Conservation (phyloP, 2,797 vertebrate genomes). For the Pseudochirops corinnae region DNA sequence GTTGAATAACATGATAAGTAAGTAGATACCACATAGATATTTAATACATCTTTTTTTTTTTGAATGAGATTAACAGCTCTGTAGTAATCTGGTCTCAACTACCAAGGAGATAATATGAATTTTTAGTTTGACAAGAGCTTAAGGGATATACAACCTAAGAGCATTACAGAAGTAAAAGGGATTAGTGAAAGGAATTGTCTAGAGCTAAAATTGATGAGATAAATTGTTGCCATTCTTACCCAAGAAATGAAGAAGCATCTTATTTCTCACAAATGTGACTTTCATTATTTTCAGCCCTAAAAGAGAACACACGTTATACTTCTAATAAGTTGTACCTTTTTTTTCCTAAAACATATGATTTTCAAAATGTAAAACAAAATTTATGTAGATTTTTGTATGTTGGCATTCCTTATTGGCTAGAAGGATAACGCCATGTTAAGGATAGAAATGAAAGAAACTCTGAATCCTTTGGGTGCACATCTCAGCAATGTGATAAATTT, state of each 20-base stretch:
- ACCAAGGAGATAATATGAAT: constrained; percentile 59
- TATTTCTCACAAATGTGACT: constrained; percentile 41
- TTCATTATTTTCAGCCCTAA: not conserved
- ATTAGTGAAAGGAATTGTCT: constrained; percentile 52
- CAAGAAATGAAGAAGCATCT: constrained; percentile 38
- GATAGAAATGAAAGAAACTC: not conserved
- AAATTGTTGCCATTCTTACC: constrained; percentile 56
- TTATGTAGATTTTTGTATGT: not conserved
- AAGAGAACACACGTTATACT: not conserved
- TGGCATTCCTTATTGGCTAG: not conserved
- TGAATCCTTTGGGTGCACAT: not conserved
- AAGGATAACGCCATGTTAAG: not conserved
- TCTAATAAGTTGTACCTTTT: not conserved
- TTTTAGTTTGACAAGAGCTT: constrained; percentile 67
- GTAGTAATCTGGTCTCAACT: constrained; percentile 43
- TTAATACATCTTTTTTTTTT: constrained; percentile 54
- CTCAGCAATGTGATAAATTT: not conserved
- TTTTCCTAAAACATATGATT: too few relatives aligned
- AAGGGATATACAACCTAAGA: constrained; percentile 60
- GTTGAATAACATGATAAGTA: constrained; percentile 37
- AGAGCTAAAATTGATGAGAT: constrained; percentile 55
- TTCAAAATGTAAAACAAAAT: not conserved
- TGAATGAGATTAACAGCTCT: constrained; percentile 58
- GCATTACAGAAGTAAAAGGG: constrained; percentile 59
- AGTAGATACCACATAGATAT: constrained; percentile 54